A percentile compares a stretch with the other conserved stretches of the same genome.
Conservation (phyloP, 2,888 invertebrate species). For the Aphodius granarius region DNA sequence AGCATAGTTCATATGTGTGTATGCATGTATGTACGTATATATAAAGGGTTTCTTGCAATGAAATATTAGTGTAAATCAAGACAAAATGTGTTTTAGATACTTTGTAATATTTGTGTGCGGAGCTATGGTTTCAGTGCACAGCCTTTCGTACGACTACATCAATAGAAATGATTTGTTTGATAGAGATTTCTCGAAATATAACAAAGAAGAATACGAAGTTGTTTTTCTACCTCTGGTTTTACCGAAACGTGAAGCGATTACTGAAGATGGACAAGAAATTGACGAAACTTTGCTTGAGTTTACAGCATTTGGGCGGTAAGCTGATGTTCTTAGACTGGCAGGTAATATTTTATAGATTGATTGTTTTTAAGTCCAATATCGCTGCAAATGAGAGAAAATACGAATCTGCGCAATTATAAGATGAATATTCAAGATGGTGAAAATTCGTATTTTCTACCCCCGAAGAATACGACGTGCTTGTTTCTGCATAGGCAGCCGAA, state of each 20-base stretch:
- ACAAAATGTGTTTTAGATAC: no score
- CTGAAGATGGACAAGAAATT: constrained; percentile 48
- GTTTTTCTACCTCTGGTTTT: constrained; percentile 62
- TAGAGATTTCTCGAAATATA: not conserved
- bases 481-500: constrained; percentile 63
- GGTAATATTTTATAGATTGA: not conserved
- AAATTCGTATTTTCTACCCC: constrained; percentile 45
- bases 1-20: not conserved
- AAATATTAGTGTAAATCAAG: not conserved
- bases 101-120: no score
- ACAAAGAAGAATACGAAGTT: constrained; percentile 59
- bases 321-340: not conserved
- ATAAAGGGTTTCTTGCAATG: not conserved
- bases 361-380: constrained; percentile 58
- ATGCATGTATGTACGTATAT: no score
- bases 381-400: constrained; percentile 65
- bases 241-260: constrained; percentile 49
- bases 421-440: constrained; percentile 59
- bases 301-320: constrained; percentile 64
- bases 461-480: constrained; percentile 59
- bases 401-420: constrained; percentile 63
- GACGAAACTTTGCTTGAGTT: constrained; percentile 61
- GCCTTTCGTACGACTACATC: not conserved
- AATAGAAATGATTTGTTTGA: not conserved
- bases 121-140: not conserved